phyloP scores from a whole-genome alignment of 2,888 invertebrate genomes.

The Carcina quercana region DNA sequence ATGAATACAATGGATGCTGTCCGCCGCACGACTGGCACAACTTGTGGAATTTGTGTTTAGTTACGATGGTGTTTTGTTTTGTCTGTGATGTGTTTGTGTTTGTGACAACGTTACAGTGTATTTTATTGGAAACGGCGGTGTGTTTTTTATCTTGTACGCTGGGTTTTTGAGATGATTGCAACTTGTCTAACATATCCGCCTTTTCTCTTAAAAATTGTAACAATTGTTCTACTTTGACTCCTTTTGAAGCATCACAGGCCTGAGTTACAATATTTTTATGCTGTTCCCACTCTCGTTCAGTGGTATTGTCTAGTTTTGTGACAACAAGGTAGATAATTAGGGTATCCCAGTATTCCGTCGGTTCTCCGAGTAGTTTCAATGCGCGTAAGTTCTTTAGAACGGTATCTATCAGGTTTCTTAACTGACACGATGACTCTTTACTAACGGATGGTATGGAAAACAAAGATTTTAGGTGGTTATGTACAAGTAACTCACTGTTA shows the following conservation, averaged over 20 bases:
- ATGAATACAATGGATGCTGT: background rate
- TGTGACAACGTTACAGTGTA: background rate
- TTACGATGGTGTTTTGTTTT: background rate
- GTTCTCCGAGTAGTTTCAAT: slow-evolving; percentile 3
- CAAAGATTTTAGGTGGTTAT: slow-evolving; percentile 5
- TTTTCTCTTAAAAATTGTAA: background rate
- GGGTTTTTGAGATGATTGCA: background rate
- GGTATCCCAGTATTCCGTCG: slow-evolving; percentile 3
- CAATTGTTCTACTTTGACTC: background rate
- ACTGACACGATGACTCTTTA: slow-evolving; percentile 1
- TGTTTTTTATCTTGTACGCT: background rate
- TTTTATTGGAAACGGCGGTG: background rate
- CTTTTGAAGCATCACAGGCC: background rate
- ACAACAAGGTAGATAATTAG: slow-evolving; percentile 3
- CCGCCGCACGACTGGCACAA: background rate
- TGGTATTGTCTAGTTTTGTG: slow-evolving; percentile 1
- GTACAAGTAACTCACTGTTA: slow-evolving; percentile 1
- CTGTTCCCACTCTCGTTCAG: slow-evolving; percentile 5
- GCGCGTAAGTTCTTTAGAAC: slow-evolving; percentile 5
- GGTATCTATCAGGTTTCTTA: slow-evolving; percentile 2
- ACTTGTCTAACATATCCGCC: background rate
- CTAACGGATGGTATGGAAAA: slow-evolving; percentile 1
- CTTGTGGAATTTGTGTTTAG: background rate
- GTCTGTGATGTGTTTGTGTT: background rate
- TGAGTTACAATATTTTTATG: background rate